A percentile compares a stretch with the other conserved stretches of the same genome.
Conservation (phyloP, 2,113 vertebrate species). For the Bungarus multicinctus region DNA sequence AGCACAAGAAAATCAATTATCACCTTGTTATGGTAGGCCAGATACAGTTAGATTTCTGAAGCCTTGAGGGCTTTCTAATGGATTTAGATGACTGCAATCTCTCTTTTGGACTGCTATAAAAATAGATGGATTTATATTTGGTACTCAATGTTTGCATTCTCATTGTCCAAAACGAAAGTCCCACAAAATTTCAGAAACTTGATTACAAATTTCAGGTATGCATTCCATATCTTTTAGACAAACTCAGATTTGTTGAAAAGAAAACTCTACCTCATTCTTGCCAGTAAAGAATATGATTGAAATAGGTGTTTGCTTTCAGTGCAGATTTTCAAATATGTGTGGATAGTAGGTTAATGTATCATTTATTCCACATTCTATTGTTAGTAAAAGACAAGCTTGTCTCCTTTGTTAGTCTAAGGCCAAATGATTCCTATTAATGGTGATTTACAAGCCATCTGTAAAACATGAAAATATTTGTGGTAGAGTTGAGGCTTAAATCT, state of each 20-base stretch:
- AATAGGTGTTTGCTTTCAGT: background rate
- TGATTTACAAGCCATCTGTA: background rate
- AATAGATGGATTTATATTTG: background rate
- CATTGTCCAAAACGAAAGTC: background rate
- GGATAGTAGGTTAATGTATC: background rate
- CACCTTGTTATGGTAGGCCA: background rate
- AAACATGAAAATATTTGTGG: background rate
- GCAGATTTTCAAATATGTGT: background rate
- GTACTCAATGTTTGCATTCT: background rate
- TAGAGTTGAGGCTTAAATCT: background rate
- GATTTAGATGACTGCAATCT: background rate
- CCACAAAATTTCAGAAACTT: background rate
- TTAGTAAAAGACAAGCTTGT: background rate
- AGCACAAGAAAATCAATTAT: background rate
- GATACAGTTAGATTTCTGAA: background rate
- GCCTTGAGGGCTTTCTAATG: background rate
- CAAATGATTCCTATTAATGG: background rate
- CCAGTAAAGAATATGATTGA: background rate
- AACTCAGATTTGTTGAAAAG: background rate
- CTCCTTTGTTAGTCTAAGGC: background rate
- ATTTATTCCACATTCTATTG: background rate
- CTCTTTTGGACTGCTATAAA: background rate
- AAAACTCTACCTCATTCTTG: background rate
- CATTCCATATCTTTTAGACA: background rate
- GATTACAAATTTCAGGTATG: background rate